A percentile compares a stretch with the other conserved stretches of the same genome.
Conservation (phyloP, 2,888 invertebrate species). For the Epirrhoe alternata region DNA sequence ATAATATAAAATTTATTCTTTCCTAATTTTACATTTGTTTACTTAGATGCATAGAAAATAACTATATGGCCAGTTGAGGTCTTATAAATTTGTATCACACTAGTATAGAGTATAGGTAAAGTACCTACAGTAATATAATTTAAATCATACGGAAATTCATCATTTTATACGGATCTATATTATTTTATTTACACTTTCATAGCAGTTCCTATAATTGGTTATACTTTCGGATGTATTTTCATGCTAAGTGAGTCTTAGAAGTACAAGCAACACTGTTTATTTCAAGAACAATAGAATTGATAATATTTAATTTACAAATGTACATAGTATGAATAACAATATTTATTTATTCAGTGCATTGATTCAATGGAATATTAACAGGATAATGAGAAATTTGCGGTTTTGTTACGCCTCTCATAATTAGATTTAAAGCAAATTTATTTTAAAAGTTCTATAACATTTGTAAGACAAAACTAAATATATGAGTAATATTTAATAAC, state of each 20-base stretch:
- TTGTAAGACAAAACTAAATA: background rate
- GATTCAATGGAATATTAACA: background rate
- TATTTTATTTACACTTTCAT: background rate
- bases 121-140: no score
- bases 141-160: background rate
- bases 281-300: constrained; percentile 1
- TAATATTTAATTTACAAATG: background rate
- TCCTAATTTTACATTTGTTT: no score
- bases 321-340: background rate
- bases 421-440: background rate
- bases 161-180: background rate
- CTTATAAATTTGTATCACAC: no score
- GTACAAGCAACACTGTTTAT: background rate
- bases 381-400: constrained; percentile 1
- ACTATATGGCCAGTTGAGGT: no score
- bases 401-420: background rate
- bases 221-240: constrained; percentile 3
- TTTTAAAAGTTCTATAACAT: background rate
- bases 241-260: constrained; percentile 6
- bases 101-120: no score
- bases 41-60: no score
- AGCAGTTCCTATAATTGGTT: background rate
- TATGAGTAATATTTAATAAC: background rate
- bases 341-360: background rate
- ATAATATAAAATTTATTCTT: no score